Conservation (phyloP, 2,888 invertebrate genomes). For the Dryadula phaetusa region DNA sequence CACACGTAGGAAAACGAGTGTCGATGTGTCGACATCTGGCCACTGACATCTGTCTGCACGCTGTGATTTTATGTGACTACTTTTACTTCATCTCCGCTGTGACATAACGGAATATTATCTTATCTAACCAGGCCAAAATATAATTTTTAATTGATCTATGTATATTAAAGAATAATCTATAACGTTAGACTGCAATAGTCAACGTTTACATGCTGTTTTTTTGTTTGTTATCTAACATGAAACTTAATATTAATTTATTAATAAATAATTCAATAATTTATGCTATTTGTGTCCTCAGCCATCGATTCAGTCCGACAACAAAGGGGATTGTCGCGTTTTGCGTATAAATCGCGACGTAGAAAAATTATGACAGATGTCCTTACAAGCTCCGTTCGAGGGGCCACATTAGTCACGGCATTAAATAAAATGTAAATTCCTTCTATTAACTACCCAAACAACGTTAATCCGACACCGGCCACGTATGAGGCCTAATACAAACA, state of each 20-base stretch:
- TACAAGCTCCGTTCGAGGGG: conserved; percentile 60
- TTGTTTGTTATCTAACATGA: conserved; percentile 57
- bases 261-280: conserved; percentile 72
- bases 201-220: conserved; percentile 58
- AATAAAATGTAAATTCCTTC: conserved; percentile 71
- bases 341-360: conserved; percentile 81
- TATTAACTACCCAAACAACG: conserved; percentile 67
- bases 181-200: conserved; percentile 59
- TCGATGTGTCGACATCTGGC: conserved; percentile 36
- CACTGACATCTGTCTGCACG: conserved; percentile 62
- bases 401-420: conserved; percentile 76
- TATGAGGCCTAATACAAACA: conserved; percentile 60
- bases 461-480: conserved; percentile 60
- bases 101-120: conserved; percentile 63
- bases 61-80: conserved; percentile 69
- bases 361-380: conserved; percentile 81
- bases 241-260: conserved; percentile 58
- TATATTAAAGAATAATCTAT: conserved; percentile 49
- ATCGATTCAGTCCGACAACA: conserved; percentile 62
- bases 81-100: conserved; percentile 58
- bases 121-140: conserved; percentile 62
- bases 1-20: conserved; percentile 35
- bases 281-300: conserved; percentile 55
- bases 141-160: conserved; percentile 67
- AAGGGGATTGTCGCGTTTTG: conserved; percentile 75